phyloP scores from a whole-genome alignment of 2,888 invertebrate genomes.

The Clunio marinus region DNA sequence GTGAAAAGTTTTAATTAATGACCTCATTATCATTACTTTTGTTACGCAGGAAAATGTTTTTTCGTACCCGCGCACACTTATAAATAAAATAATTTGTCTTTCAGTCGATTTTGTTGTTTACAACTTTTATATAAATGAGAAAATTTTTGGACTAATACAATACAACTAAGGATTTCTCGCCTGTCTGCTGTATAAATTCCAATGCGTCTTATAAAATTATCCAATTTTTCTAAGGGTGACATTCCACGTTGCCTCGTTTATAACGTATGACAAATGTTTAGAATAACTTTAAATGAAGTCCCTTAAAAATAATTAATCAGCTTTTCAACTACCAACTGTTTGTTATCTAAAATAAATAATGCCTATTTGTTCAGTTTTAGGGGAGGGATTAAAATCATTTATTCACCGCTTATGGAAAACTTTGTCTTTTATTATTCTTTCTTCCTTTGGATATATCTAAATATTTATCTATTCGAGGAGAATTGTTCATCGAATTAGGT shows the following conservation, averaged over 20 bases:
- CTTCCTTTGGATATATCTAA: background rate
- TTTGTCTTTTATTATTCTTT: background rate
- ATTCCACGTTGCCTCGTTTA: background rate
- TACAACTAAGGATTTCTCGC: too few species aligned
- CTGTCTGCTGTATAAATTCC: background rate
- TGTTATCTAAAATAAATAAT: constrained; percentile 5
- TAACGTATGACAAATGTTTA: background rate
- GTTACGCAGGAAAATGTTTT: background rate
- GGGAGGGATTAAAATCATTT: background rate
- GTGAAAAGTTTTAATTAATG: constrained; percentile 28
- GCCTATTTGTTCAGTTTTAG: background rate
- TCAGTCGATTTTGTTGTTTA: too few species aligned
- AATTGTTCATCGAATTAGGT: too few species aligned
- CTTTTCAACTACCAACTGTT: background rate
- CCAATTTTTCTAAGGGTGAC: background rate
- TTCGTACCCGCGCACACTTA: background rate
- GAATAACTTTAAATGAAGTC: constrained; percentile 4
- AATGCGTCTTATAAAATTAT: background rate
- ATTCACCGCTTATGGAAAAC: too few species aligned
- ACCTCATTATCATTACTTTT: constrained; percentile 26
- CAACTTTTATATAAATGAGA: too few species aligned
- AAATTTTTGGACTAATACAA: background rate
- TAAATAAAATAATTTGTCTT: background rate
- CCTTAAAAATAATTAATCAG: background rate
- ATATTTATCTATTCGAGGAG: too few species aligned